Evolutionary conservation across 2,888 invertebrate genomes (phyloP).

Genomic region (Deilephila porcellus): DNA sequence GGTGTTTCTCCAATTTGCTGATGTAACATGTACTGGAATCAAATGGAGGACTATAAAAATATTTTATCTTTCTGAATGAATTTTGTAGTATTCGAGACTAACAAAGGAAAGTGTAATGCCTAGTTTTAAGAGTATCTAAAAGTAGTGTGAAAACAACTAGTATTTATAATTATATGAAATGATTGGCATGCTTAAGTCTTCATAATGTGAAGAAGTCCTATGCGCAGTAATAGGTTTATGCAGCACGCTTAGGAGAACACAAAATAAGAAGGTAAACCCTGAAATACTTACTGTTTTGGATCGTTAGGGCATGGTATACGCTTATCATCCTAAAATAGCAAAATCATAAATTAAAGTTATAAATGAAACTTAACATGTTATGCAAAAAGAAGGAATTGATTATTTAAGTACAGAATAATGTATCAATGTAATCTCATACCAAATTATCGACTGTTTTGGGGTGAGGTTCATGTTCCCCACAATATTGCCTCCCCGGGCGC

Average conservation of each 20-base stretch:
- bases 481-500: conserved; percentile 87
- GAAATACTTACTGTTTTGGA: conserved; percentile 87
- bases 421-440: conserved; percentile 46
- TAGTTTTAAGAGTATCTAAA: too few species aligned
- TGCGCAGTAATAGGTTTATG: too few species aligned
- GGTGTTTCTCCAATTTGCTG: conserved; percentile 88
- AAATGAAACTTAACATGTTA: not conserved
- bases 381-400: not conserved
- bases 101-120: too few species aligned
- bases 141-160: too few species aligned
- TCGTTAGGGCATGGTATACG: conserved; percentile 90
- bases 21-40: conserved; percentile 87
- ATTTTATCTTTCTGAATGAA: too few species aligned
- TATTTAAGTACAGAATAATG: not conserved
- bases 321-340: conserved; percentile 65
- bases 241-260: too few species aligned
- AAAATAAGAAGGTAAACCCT: not conserved
- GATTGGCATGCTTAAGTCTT: too few species aligned
- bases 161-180: too few species aligned
- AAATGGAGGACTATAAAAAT: too few species aligned
- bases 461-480: conserved; percentile 88
- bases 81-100: too few species aligned
- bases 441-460: conserved; percentile 55
- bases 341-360: conserved; percentile 9
- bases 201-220: too few species aligned